Evolutionary conservation across 1,140 invertebrate species (phyloP), one percentile per base, ranked within the genome.

Genomic region (Eurosta solidaginis): DNA sequence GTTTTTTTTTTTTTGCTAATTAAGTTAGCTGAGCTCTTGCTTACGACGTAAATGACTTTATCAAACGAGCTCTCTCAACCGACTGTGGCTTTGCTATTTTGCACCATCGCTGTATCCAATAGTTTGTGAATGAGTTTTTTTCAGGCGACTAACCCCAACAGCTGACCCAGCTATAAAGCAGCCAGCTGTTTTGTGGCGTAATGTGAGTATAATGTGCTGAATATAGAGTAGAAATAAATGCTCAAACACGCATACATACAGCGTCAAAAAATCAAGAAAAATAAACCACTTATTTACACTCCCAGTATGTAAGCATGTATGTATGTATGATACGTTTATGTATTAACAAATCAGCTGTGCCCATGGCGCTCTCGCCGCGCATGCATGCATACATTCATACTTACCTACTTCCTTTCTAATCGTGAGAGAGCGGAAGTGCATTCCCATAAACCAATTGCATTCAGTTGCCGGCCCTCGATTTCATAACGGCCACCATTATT

Each of bases 41-140:
- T 14, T 33, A 45, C n/a, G 40, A 59, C 44, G 14, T 47, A 63
- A 54, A 76, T 52, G 80, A 81, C 81, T 81, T 59, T 75, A 80
- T 80, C 79, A 78, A 80, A 78, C 80, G 79, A 84, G 80, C 82
- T 83, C 83, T 83, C 79, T 82, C 73, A 82, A 82, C 79, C 81
- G 83, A 84, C 79, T 85, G 83, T 79, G 50, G 3, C 73, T 10
- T 3, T 10, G 7, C 10, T 10, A 54, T 36, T 36, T n/a, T 20
- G 33, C 29, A 22, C 2, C 36, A 68, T 68, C 33, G n/a, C 36
- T 40, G 14, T 5, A 47, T 74, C 3, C 12, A 25, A 12, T 45
- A 17, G 7, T 17, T 17, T 74, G 5, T n/a, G 10, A 45, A 45
- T 17, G 17, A 12, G 27, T 14, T 27, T 3, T 14, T n/a, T 44